A percentile compares a stretch with the other conserved stretches of the same genome.
phyloP scores from a whole-genome alignment of 2,888 invertebrate genomes.

The Erebia epiphron region DNA sequence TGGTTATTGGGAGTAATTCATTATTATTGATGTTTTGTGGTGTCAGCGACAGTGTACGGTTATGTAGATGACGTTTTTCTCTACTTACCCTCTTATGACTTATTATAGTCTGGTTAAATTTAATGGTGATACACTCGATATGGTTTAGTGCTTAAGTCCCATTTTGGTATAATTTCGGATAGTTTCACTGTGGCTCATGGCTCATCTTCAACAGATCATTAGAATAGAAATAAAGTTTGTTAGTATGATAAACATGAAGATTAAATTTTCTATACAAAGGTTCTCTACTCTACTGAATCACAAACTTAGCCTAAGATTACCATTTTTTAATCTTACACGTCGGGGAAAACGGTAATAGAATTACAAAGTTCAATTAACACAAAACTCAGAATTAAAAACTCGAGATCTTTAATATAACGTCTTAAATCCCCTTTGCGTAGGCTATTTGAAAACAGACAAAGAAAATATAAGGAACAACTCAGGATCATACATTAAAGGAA shows the following conservation, averaged over 20 bases:
- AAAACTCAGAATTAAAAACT: too few relatives aligned
- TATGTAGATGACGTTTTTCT: slow-evolving; percentile 71
- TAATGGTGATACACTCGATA: slow-evolving; percentile 58
- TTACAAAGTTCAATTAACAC: too few relatives aligned
- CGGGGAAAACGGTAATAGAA: too few relatives aligned
- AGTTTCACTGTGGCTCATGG: background rate
- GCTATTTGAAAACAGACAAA: background rate
- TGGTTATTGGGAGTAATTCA: slow-evolving; percentile 44
- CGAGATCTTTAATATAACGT: too few relatives aligned
- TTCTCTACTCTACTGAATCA: too few relatives aligned
- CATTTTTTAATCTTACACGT: too few relatives aligned
- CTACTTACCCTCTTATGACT: slow-evolving; percentile 47
- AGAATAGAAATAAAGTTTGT: too few relatives aligned
- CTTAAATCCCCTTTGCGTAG: too few relatives aligned
- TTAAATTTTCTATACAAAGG: too few relatives aligned
- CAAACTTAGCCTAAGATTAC: too few relatives aligned
- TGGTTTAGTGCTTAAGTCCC: background rate
- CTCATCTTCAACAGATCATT: too few relatives aligned
- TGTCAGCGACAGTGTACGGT: slow-evolving; percentile 56
- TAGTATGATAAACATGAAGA: too few relatives aligned
- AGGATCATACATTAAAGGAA: background rate
- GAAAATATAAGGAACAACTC: background rate
- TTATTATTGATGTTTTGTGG: slow-evolving; percentile 62
- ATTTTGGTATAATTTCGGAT: background rate
- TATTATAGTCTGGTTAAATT: slow-evolving; percentile 70